Evolutionary conservation across 2,888 invertebrate species (phyloP), one percentile per base, ranked within the genome.

Genomic region (Hoplodrina blanda): DNA sequence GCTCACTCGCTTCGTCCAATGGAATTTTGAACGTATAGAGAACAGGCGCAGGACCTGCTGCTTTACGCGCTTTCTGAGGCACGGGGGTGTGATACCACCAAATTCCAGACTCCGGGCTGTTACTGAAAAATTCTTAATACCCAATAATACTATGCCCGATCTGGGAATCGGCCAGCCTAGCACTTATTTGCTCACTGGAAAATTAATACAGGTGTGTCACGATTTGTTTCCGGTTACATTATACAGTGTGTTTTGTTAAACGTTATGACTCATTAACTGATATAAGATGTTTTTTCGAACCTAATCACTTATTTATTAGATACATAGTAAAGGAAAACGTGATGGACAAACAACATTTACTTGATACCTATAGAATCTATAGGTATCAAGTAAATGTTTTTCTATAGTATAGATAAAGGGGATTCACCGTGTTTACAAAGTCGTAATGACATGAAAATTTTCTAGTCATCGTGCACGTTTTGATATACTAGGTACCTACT

Each of bases 391-490:
- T n/a, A n/a, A n/a, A n/a, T n/a, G n/a, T n/a, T n/a, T n/a, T n/a
- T n/a, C n/a, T n/a, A n/a, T n/a, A n/a, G n/a, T n/a, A n/a, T n/a
- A n/a, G 17, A 49, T 49, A 13, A 57, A 17, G 52, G 78, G 72
- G 25, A 44, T 50, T 72, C 20, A 72, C 72, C 50, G n/a, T 57
- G 25, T 50, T 63, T 25, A 56, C 50, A 3, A 54, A 52, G 37
- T 20, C 46, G 33, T 41, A 50, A 25, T 52, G 44, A 37, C 50
- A 41, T 53, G 13, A 20, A 44, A 50, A 78, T 41, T 53, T 78
- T 20, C 50, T 37, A 72, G 61, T 78, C 73, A 78, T 54, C n/a
- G 57, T 46, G 52, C n/a, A 77, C 33, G 70, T 62, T 62, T 60
- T 55, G 60, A 30, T 25, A 44, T n/a, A 25, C 25, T n/a, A n/a